Evolutionary conservation across 2,888 invertebrate species (phyloP).

Genomic region (Desoria tigrina): DNA sequence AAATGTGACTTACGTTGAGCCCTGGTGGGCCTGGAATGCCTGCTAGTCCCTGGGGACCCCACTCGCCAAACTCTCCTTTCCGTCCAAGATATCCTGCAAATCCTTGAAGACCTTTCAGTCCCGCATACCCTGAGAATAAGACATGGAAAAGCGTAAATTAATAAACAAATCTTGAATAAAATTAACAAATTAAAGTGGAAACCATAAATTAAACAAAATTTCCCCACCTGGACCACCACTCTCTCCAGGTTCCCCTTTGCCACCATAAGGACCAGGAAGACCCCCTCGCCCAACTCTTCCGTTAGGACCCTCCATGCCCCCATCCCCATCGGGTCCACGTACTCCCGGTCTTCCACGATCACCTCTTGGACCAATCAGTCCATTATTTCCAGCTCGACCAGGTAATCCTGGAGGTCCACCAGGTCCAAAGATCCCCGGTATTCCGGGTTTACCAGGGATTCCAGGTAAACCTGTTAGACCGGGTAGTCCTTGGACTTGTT

Average conservation of each 20-base stretch:
- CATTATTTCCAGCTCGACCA: constrained; percentile 54
- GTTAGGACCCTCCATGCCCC: constrained; percentile 23
- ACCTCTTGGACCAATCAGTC: constrained; percentile 49
- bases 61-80: constrained; percentile 33
- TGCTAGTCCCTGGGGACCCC: constrained; percentile 23
- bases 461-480: constrained; percentile 64
- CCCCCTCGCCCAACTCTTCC: constrained; percentile 38
- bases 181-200: too few species aligned
- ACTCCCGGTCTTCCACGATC: constrained; percentile 53
- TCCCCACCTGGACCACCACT: constrained; percentile 20
- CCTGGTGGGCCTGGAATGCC: constrained; percentile 32
- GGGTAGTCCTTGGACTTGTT: constrained; percentile 60
- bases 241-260: constrained; percentile 9
- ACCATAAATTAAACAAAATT: background rate
- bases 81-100: constrained; percentile 35
- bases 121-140: constrained; percentile 1
- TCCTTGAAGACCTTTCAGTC: constrained; percentile 31
- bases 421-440: constrained; percentile 57
- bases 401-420: constrained; percentile 46
- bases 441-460: constrained; percentile 65
- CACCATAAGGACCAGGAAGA: constrained; percentile 1
- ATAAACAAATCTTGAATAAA: too few species aligned
- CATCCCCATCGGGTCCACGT: constrained; percentile 35
- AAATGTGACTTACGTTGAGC: constrained; percentile 19
- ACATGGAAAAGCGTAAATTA: background rate